phyloP scores from a whole-genome alignment of 2,113 vertebrate genomes.

The Rynchops niger region DNA sequence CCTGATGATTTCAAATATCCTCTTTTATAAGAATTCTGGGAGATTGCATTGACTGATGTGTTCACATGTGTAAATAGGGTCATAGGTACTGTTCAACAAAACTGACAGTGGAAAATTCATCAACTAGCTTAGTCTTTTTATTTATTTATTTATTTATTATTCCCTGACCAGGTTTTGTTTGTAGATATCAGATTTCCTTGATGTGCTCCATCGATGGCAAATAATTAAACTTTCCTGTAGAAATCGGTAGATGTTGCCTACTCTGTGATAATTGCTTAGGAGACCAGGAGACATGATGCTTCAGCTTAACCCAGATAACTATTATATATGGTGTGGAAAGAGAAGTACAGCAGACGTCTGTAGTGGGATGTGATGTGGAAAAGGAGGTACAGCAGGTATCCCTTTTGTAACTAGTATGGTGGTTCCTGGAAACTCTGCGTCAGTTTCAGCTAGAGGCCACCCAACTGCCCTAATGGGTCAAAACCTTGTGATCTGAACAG shows the following conservation, averaged over 20 bases:
- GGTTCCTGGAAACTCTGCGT: not conserved
- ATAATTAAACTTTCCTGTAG: not conserved
- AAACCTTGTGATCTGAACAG: not conserved
- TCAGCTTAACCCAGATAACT: not conserved
- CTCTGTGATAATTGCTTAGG: not conserved
- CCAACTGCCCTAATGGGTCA: not conserved
- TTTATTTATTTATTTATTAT: not conserved
- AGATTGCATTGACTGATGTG: not conserved
- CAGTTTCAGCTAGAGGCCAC: not conserved
- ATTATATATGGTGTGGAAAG: not conserved
- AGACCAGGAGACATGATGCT: not conserved
- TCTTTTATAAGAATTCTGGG: not conserved
- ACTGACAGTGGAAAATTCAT: not conserved
- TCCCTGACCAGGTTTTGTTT: not conserved
- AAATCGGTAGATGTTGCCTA: not conserved
- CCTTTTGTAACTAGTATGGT: not conserved
- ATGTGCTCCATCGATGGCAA: not conserved
- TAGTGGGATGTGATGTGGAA: not conserved
- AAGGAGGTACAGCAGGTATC: not conserved
- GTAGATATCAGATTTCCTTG: not conserved
- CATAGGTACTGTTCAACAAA: not conserved
- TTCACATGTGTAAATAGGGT: not conserved
- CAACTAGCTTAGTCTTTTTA: not conserved
- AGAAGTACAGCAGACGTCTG: not conserved
- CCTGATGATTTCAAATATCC: not conserved